Conservation (phyloP, 2,113 vertebrate species). For the Balaenoptera acutorostrata region DNA sequence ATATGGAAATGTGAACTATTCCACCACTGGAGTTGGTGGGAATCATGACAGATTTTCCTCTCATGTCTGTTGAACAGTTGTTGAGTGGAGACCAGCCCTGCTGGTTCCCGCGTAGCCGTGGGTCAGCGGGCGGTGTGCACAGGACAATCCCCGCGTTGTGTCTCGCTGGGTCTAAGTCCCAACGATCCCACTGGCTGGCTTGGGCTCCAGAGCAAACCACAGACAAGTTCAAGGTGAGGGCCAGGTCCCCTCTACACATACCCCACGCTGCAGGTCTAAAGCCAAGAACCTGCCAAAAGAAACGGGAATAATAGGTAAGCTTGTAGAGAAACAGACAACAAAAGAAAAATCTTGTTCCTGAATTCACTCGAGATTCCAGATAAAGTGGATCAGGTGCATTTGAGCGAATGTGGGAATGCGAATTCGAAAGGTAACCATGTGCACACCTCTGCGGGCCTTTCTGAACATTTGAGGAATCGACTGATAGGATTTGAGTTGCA, state of each 20-base stretch:
- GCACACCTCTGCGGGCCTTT: not conserved
- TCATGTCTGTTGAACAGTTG: not conserved
- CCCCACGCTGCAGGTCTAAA: not conserved
- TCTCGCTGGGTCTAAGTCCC: not conserved
- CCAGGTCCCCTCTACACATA: not conserved
- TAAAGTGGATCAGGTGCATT: not conserved
- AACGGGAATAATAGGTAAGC: not conserved
- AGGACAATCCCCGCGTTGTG: conserved; percentile 39
- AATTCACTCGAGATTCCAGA: conserved; percentile 19
- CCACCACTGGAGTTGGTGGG: not conserved
- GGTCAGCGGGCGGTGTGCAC: not conserved
- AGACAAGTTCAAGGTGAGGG: conserved; percentile 62
- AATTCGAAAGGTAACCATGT: not conserved
- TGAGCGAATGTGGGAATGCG: not conserved
- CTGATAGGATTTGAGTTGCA: conserved; percentile 47
- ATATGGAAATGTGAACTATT: not conserved
- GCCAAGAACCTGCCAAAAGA: not conserved
- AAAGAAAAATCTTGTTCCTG: conserved; percentile 54
- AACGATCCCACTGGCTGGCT: conserved; percentile 26
- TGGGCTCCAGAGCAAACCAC: not conserved
- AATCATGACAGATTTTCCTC: no score
- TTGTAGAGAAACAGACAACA: conserved; percentile 29
- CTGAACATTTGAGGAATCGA: not conserved
- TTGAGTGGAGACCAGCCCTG: not conserved
- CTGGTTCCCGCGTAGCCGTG: not conserved